Conservation (phyloP, 2,888 invertebrate genomes). For the Agonopterix arenella region DNA sequence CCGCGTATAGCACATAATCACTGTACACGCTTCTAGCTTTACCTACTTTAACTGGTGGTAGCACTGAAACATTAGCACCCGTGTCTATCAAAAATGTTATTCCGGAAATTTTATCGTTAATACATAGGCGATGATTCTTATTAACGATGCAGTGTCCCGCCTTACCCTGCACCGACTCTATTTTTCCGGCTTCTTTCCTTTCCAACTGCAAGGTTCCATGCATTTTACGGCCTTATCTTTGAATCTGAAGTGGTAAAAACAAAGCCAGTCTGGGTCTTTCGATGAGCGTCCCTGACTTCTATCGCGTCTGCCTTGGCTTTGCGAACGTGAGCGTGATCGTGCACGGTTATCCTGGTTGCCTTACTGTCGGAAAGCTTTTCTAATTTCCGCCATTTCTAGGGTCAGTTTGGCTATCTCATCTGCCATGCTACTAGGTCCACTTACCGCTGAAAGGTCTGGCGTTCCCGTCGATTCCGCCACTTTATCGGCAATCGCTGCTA, state of each 20-base stretch:
- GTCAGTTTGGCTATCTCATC: not conserved
- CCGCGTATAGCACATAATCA: slow-evolving; percentile 5
- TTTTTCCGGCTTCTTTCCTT: slow-evolving; percentile 2
- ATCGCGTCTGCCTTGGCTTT: not conserved
- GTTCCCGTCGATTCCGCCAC: not conserved
- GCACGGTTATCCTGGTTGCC: not conserved
- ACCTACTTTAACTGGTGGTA: not conserved
- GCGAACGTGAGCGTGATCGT: not conserved
- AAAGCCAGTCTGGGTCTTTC: not conserved
- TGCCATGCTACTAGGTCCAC: not conserved
- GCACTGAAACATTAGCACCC: slow-evolving; percentile 3
- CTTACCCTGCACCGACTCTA: slow-evolving; percentile 3
- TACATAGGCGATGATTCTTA: slow-evolving; percentile 1
- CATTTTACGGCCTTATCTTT: not conserved
- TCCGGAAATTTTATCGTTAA: slow-evolving; percentile 2
- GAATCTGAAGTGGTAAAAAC: not conserved
- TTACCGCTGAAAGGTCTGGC: not conserved
- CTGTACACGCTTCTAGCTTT: not conserved
- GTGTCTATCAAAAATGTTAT: slow-evolving; percentile 3
- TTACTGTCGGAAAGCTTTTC: not conserved
- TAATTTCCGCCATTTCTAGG: not conserved
- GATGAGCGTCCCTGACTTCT: not conserved
- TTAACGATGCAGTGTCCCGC: slow-evolving; percentile 4
- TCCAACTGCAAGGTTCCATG: not conserved
- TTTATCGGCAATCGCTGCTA: not conserved